A percentile compares a stretch with the other conserved stretches of the same genome.
Conservation (phyloP, 2,888 invertebrate species). For the Cryptus armator region DNA sequence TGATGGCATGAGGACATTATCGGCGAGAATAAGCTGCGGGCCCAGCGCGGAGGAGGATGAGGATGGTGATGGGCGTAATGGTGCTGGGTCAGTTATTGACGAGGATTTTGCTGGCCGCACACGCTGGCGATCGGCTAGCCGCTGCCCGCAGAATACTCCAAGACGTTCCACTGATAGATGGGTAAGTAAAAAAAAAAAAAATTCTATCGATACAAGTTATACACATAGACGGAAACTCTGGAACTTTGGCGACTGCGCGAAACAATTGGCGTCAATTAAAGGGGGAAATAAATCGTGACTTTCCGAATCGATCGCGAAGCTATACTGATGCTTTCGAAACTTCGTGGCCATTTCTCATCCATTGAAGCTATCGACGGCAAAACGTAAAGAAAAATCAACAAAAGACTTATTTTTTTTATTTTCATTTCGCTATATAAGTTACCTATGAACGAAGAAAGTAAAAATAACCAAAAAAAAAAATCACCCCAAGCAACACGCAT, state of each 20-base stretch:
- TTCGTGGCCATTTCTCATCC: slow-evolving; percentile 14
- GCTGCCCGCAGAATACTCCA: slow-evolving; percentile 82
- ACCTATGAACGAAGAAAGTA: not conserved
- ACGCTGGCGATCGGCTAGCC: slow-evolving; percentile 83
- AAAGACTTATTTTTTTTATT: not conserved
- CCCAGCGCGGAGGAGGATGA: slow-evolving; percentile 84
- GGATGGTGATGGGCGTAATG: slow-evolving; percentile 84
- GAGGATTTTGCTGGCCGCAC: slow-evolving; percentile 82
- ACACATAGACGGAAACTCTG: not conserved
- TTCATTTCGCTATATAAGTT: slow-evolving; percentile 9
- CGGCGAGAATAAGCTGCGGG: slow-evolving; percentile 79
- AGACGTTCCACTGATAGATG: slow-evolving; percentile 82
- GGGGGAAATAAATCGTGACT: slow-evolving; percentile 12
- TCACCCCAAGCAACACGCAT: not conserved
- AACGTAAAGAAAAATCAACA: slow-evolving; percentile 11
- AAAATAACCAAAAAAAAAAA: not conserved
- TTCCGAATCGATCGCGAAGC: slow-evolving; percentile 19
- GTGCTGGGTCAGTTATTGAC: slow-evolving; percentile 84
- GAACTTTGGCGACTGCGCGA: not conserved
- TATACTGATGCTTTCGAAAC: not conserved
- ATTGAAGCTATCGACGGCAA: not conserved
- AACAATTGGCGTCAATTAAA: slow-evolving; percentile 1
- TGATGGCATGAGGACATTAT: slow-evolving; percentile 84
- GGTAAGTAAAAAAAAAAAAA: slow-evolving; percentile 78
- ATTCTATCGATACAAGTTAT: not conserved